Evolutionary conservation across 2,113 vertebrate genomes (phyloP).

Genomic region (Sinosuthora webbiana): DNA sequence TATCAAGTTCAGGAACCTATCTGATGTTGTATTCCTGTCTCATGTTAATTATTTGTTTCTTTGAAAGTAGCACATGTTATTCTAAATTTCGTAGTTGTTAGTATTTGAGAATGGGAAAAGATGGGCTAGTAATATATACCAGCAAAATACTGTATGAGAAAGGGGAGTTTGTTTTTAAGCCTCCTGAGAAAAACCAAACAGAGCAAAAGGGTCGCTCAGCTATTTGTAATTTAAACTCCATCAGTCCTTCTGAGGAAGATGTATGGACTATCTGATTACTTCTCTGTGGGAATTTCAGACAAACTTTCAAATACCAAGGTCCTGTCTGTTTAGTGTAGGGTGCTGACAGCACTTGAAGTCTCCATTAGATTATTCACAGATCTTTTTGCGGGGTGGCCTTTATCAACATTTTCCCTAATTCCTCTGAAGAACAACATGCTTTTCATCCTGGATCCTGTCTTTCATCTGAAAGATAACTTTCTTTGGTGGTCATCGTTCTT

Average conservation of each 20-base stretch:
- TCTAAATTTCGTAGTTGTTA: background rate
- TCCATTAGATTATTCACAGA: background rate
- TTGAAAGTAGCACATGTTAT: background rate
- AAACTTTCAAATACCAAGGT: background rate
- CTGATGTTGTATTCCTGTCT: background rate
- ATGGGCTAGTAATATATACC: background rate
- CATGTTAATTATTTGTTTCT: background rate
- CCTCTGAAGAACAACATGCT: background rate
- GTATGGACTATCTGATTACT: background rate
- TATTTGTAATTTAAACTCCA: background rate
- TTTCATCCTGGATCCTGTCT: background rate
- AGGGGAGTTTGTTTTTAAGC: background rate
- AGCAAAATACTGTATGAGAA: background rate
- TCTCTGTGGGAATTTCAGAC: background rate
- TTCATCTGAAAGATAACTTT: background rate
- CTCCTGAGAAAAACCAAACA: background rate
- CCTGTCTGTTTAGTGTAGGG: background rate
- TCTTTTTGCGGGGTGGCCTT: background rate
- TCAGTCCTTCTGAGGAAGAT: background rate
- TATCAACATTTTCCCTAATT: background rate
- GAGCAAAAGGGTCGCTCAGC: background rate
- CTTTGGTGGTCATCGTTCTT: background rate
- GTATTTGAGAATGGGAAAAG: background rate
- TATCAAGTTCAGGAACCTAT: background rate
- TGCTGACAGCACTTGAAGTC: background rate